These are phyloP conservation scores for Neolamprologus sp. DNA, from an alignment of 2,113 vertebrate genomes.

Conservation along the genomic window DNA sequence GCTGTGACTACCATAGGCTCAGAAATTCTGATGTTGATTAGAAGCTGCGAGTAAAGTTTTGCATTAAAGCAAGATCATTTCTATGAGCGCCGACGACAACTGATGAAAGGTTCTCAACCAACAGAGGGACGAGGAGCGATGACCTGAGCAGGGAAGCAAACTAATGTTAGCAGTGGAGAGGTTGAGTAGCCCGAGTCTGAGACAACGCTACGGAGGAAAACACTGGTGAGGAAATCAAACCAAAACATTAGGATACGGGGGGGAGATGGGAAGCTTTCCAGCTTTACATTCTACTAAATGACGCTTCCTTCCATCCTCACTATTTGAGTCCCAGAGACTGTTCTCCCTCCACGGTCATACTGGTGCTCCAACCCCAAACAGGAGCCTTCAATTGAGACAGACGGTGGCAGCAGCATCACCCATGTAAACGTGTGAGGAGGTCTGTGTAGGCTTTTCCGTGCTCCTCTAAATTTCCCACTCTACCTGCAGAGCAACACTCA, in stretches of 20 bases:
- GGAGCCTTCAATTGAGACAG: not conserved
- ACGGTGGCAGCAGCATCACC: not conserved
- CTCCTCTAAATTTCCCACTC: not conserved
- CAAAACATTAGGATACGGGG: not conserved
- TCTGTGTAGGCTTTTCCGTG: not conserved
- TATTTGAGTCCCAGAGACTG: not conserved
- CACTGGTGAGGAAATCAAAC: not conserved
- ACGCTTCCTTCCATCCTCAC: not conserved
- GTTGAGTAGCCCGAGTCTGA: not conserved
- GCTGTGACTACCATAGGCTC: not conserved
- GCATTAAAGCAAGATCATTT: not conserved
- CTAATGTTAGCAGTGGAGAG: not conserved
- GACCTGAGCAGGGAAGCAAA: not conserved
- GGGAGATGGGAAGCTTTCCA: not conserved
- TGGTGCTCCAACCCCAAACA: not conserved
- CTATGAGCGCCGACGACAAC: fast-evolving
- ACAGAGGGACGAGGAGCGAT: not conserved
- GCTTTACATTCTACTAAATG: not conserved
- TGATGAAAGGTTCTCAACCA: not conserved
- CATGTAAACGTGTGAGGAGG: not conserved
- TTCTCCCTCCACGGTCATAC: not conserved
- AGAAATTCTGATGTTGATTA: not conserved
- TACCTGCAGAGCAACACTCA: not conserved
- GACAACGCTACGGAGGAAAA: not conserved
- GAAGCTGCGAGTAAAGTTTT: not conserved